Evolutionary conservation across 2,113 vertebrate genomes (phyloP).

Genomic region (Oryctolagus cuniculus): mOryCun1.1 NC_091443.1:42126501-42127000

Average conservation of each 20-base stretch:
- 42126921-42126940: not conserved
- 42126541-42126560: not conserved
- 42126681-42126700: not conserved
- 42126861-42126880: not conserved
- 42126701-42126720: not conserved
- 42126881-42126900: not conserved
- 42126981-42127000: not conserved
- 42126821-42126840: not conserved
- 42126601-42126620: rapidly evolving
- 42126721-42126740: not conserved
- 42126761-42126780: not conserved
- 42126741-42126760: not conserved
- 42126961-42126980: not conserved
- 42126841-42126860: not conserved
- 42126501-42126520: conserved; percentile 5
- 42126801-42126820: rapidly evolving
- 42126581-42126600: not conserved
- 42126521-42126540: not conserved
- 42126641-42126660: rapidly evolving
- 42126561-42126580: not conserved
- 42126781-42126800: rapidly evolving
- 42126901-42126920: not conserved
- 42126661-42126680: not conserved
- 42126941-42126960: not conserved
- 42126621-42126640: not conserved